Conservation (phyloP, 2,113 vertebrate species). For the Microtus oregoni region DNA sequence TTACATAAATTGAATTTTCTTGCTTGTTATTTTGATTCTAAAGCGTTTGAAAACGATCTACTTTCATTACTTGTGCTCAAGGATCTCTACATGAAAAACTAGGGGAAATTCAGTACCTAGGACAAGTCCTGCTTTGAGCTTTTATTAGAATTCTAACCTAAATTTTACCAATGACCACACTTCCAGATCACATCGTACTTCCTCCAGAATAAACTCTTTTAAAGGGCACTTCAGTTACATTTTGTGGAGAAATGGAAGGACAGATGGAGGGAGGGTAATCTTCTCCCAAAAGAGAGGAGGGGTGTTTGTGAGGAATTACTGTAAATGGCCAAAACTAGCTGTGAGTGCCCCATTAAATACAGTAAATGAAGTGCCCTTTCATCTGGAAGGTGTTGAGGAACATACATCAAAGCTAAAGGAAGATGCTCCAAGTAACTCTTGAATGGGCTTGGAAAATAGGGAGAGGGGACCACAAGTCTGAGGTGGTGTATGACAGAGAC, state of each 20-base stretch:
- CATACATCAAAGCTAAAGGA: neutral
- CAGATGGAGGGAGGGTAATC: neutral
- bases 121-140: neutral
- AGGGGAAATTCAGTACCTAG: neutral
- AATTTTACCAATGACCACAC: neutral
- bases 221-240: neutral
- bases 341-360: neutral
- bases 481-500: neutral
- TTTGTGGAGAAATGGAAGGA: neutral
- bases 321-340: conserved; percentile 11
- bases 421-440: neutral
- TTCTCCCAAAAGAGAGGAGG: conserved; percentile 15
- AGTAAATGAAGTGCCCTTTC: neutral
- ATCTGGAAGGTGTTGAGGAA: neutral
- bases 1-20: neutral
- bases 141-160: conserved; percentile 36
- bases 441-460: neutral
- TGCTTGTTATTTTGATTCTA: neutral
- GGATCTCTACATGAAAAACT: neutral
- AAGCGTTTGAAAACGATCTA: neutral
- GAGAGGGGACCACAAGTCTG: neutral
- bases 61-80: conserved; percentile 15
- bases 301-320: neutral
- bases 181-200: neutral
- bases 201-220: neutral